A percentile compares a stretch with the other conserved stretches of the same genome.
Evolutionary conservation across 35 echinoderm and acorn worm species (phyloP).

Genomic region (Ophiothrix spiculata): DNA sequence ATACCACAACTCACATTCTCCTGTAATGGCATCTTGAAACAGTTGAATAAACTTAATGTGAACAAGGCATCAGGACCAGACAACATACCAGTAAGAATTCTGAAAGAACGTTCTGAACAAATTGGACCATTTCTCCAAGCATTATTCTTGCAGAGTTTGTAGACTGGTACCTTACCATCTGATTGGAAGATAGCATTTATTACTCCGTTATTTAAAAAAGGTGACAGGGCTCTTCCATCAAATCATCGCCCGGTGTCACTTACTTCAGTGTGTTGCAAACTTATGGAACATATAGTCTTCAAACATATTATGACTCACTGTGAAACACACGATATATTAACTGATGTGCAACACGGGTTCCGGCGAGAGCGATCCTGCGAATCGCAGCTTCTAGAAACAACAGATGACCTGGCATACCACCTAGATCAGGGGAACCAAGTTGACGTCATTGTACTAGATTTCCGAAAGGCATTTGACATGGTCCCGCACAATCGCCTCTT

Average conservation of each 20-base stretch:
- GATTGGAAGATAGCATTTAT: constrained; percentile 41
- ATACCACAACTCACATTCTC: background rate
- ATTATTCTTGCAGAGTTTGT: constrained; percentile 22
- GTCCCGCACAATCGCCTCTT: constrained; percentile 48
- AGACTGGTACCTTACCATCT: constrained; percentile 6
- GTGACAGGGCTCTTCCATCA: background rate
- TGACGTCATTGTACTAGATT: constrained; percentile 50
- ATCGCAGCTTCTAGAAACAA: constrained; percentile 24
- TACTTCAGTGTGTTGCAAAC: constrained; percentile 30
- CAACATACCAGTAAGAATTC: background rate
- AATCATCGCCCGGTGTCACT: constrained; percentile 27
- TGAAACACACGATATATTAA: background rate
- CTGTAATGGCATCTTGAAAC: background rate
- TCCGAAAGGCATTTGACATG: constrained; percentile 51
- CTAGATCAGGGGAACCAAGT: constrained; percentile 36
- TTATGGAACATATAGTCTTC: constrained; percentile 7
- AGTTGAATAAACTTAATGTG: background rate
- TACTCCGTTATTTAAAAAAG: constrained; percentile 28
- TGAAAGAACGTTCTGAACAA: constrained; percentile 18
- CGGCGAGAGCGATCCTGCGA: constrained; percentile 36
- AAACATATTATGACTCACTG: constrained; percentile 25
- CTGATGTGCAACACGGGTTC: background rate
- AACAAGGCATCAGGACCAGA: constrained; percentile 44
- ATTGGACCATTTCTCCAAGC: constrained; percentile 18
- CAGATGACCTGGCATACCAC: constrained; percentile 32